phyloP scores from a whole-genome alignment of 2,113 vertebrate species.

The Parotia lawesii region DNA sequence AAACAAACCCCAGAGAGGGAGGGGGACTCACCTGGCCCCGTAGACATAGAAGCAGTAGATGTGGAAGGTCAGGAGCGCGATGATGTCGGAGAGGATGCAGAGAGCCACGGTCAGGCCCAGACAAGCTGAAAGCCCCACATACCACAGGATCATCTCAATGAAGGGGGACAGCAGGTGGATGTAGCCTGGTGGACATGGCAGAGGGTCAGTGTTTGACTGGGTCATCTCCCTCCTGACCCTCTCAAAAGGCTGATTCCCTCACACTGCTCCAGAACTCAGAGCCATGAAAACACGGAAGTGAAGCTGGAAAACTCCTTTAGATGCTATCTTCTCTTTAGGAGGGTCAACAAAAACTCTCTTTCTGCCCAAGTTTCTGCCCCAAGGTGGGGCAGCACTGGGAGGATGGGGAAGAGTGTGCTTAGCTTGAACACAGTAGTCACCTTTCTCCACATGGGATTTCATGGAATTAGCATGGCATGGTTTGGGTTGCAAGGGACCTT shows the following conservation, averaged over 20 bases:
- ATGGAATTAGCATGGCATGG: not conserved
- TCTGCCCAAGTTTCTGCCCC: not conserved
- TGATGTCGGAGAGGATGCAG: conserved; percentile 90
- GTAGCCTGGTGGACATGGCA: conserved; percentile 78
- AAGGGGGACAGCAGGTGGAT: conserved; percentile 95
- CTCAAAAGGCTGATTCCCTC: not conserved
- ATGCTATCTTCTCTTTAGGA: not conserved
- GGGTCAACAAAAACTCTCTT: not conserved
- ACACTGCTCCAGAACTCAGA: not conserved
- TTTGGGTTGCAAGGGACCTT: not conserved
- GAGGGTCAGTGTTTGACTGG: not conserved
- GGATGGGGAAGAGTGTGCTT: not conserved
- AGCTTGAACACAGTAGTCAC: not conserved
- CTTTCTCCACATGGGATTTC: not conserved
- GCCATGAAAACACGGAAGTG: not conserved
- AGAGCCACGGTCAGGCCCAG: conserved; percentile 90
- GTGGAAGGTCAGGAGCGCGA: conserved; percentile 93
- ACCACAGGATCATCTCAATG: conserved; percentile 94
- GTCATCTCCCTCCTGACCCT: not conserved
- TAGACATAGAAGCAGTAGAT: conserved; percentile 99
- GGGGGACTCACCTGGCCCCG: conserved; percentile 84
- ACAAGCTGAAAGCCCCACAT: conserved; percentile 88
- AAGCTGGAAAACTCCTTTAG: not conserved
- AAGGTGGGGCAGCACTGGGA: not conserved
- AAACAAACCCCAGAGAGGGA: not conserved